Evolutionary conservation across 2,888 invertebrate genomes (phyloP).

Genomic region (Noctua janthe): DNA sequence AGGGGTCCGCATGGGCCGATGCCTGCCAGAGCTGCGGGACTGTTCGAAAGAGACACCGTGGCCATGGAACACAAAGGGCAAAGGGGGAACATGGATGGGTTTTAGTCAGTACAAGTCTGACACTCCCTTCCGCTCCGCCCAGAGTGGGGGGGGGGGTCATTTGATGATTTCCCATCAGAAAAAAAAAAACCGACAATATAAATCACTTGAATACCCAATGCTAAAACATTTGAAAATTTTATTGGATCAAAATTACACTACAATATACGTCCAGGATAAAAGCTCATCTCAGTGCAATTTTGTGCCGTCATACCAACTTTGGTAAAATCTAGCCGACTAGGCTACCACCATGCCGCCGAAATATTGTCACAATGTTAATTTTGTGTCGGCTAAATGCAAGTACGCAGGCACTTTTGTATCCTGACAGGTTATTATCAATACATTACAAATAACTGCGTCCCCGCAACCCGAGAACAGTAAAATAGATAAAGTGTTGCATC

Average conservation of each 20-base stretch:
- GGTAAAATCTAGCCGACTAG: not conserved
- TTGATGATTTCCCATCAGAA: too few relatives aligned
- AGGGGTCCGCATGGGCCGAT: too few relatives aligned
- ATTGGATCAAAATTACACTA: not conserved
- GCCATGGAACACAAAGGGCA: too few relatives aligned
- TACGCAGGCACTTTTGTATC: conserved; percentile 19
- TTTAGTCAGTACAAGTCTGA: too few relatives aligned
- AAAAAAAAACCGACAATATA: too few relatives aligned
- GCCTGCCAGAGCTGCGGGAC: too few relatives aligned
- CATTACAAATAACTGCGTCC: conserved; percentile 45
- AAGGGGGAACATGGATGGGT: too few relatives aligned
- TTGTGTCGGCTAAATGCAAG: conserved; percentile 19
- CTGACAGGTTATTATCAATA: conserved; percentile 54
- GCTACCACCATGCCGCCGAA: not conserved
- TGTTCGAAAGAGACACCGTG: too few relatives aligned
- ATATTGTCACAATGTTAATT: not conserved
- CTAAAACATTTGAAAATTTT: not conserved
- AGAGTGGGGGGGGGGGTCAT: too few relatives aligned
- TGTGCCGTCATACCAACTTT: not conserved
- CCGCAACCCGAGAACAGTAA: conserved; percentile 37
- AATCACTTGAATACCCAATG: not conserved
- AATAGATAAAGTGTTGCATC: conserved; percentile 54
- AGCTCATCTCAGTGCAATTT: not conserved
- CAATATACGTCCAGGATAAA: not conserved
- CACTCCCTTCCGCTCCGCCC: too few relatives aligned